Base-by-base conservation (phyloP, 1,140 invertebrate genomes). In the Manduca sexta region DNA sequence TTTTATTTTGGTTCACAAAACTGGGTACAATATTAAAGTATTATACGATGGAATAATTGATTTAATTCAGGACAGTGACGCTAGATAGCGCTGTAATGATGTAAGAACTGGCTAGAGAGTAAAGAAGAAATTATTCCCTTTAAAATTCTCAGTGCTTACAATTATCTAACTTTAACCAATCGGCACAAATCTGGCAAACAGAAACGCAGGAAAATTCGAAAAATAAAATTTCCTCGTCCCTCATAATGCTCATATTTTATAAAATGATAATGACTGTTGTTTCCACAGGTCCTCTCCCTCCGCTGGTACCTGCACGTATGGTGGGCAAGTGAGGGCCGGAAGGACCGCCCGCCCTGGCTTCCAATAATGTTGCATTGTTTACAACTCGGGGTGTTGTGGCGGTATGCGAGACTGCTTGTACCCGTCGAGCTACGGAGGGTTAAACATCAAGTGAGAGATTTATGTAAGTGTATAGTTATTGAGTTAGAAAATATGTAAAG, bases 371-470 rank as follows among this genome's bases (percentile, higher is more conserved):
- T 95, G 17, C 95, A 97, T 78, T 81, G 92, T 0, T 84, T 93
- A 1, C 94, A 95, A 79, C 87, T 94, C 49, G 95, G 95, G 3
- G 93, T 97, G 34, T 84, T 97, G 10, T 97, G 95, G 95, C 84
- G 96, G 59, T 97, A 97, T 72, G 94, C 95, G 52, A 91, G 94
- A 52, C 87, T 97, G 1, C 92, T 97, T 56, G 92, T 95, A 47
- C 95, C 95, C 37, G 92, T 95, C n/a, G 92, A 97, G 75, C 75
- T 95, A 35, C 79, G 91, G 48, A 90, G 91, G 57, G 94, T 96
- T 6, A 96, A 96, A 66, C 91, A 93, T 65, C 94, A 96, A 88
- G 93, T 95, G 42, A 77, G 91, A 35, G 88, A 89, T 69, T 70
- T 89, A 73, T 90, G 89, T 88, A 57, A 79, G 85, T 84, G 49